Evolutionary conservation across 2,797 vertebrate genomes (phyloP).

Genomic region (Sparidentex hasta): DNA sequence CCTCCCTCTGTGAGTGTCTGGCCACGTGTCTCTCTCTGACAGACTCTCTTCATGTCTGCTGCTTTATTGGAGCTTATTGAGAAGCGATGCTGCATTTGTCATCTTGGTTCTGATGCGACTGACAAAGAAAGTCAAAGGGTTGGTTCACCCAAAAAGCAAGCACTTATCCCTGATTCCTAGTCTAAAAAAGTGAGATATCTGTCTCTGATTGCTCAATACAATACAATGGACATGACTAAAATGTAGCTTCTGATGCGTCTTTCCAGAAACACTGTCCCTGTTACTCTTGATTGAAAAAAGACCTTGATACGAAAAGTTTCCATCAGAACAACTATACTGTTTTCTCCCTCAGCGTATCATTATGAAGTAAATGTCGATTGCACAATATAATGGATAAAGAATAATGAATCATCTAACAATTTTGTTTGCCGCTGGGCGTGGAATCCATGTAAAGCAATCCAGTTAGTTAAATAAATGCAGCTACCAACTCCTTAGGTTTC

Average conservation of each 20-base stretch:
- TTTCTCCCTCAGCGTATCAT: no score
- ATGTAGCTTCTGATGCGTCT: neutral
- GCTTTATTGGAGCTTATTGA: conserved; percentile 25
- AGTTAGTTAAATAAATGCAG: neutral
- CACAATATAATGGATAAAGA: no score
- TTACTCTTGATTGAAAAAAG: neutral
- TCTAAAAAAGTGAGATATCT: no score
- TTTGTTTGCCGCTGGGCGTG: no score
- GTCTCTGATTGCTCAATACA: neutral
- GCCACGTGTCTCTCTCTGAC: conserved; percentile 41
- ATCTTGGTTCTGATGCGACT: neutral
- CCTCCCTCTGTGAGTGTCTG: conserved; percentile 60
- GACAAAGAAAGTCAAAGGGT: neutral
- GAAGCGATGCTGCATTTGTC: neutral
- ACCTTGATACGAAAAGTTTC: neutral
- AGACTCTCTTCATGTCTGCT: conserved; percentile 11
- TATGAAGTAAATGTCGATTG: no score
- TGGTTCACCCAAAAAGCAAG: neutral
- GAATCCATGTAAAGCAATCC: no score
- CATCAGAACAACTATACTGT: neutral
- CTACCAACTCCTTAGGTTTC: neutral
- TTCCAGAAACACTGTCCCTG: neutral
- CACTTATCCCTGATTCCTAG: no score
- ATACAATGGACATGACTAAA: neutral
- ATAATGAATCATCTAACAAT: no score